Base-by-base conservation (phyloP, 1,140 invertebrate species). In the Nomia melanderi region DNA sequence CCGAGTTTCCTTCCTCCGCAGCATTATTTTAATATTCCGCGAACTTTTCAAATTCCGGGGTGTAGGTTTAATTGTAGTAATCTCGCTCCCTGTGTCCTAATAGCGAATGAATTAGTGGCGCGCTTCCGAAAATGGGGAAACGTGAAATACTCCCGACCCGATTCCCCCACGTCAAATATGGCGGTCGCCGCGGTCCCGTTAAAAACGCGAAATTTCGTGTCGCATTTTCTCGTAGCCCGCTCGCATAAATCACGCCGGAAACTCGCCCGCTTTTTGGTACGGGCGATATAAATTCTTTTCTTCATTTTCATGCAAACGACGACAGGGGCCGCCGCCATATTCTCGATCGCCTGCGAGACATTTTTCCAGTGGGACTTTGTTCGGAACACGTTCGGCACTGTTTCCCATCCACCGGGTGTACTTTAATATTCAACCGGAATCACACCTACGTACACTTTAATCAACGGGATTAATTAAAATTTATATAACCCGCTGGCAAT, bases 261-360 rank as follows among this genome's bases (percentile, higher is more conserved):
- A 50, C 54, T 7, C 23, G 54, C 17, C n/a, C 65, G 41, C 47
- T 76, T 76, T 59, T 65, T 59, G 27, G 20, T 31, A 25, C 62
- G 33, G 25, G 23, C 64, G 54, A 69, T 69, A 76, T 76, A 76
- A 76, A 76, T 76, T 76, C 73, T 67, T 76, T 69, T 47, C 50
- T 76, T 69, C 64, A 69, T 76, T 76, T 69, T 59, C 60, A 25
- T 74, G 71, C 50, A 66, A 74, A 74, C 71, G 71, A 74, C 63
- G n/a, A 44, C n/a, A 39, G 31, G n/a, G 25, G 31, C 23, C 33
- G 11, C 27, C 29, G 64, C 54, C 39, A 59, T 75, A 59, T 59
- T 75, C 53, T 39, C 53, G 54, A 67, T 75, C 63, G 73, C 23
- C 8, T 20, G 33, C 47, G 31, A 31, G 33, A 62, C 57, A 47